Evolutionary conservation across 2,797 vertebrate genomes (phyloP).

Genomic region (Phrynocephalus forsythii): DNA sequence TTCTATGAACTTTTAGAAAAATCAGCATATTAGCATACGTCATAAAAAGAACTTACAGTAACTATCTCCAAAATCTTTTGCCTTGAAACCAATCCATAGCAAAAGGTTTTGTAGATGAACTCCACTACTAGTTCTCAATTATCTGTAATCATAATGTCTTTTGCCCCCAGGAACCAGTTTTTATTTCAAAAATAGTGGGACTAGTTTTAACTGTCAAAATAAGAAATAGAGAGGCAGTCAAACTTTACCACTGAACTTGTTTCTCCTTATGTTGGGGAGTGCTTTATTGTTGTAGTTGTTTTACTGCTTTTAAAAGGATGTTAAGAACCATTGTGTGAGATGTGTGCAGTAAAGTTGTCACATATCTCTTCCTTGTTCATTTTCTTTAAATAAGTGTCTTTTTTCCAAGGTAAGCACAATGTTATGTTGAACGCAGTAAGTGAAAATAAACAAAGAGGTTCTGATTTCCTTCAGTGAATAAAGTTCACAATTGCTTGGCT

Average conservation of each 20-base stretch:
- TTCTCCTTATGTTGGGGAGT: background rate
- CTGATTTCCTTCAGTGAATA: conserved; percentile 68
- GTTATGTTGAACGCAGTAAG: conserved; percentile 75
- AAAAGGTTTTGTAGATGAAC: background rate
- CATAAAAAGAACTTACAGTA: too few species aligned
- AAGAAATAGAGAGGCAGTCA: conserved; percentile 43
- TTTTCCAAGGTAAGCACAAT: conserved; percentile 75
- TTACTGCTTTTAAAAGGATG: background rate
- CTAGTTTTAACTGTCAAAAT: conserved; percentile 31
- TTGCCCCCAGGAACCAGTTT: background rate
- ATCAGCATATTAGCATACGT: too few species aligned
- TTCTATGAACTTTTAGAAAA: background rate
- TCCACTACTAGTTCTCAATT: background rate
- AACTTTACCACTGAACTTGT: background rate
- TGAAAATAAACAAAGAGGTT: conserved; percentile 70
- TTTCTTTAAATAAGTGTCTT: conserved; percentile 66
- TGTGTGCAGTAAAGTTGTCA: conserved; percentile 61
- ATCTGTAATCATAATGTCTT: background rate
- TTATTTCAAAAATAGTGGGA: background rate
- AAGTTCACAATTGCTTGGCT: conserved; percentile 65
- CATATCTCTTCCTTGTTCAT: conserved; percentile 61
- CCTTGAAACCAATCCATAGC: background rate
- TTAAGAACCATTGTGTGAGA: conserved; percentile 45
- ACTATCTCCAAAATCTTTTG: too few species aligned
- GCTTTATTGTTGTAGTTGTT: background rate